Conservation (phyloP, 2,888 invertebrate species). For the Ophioninae sp. region DNA sequence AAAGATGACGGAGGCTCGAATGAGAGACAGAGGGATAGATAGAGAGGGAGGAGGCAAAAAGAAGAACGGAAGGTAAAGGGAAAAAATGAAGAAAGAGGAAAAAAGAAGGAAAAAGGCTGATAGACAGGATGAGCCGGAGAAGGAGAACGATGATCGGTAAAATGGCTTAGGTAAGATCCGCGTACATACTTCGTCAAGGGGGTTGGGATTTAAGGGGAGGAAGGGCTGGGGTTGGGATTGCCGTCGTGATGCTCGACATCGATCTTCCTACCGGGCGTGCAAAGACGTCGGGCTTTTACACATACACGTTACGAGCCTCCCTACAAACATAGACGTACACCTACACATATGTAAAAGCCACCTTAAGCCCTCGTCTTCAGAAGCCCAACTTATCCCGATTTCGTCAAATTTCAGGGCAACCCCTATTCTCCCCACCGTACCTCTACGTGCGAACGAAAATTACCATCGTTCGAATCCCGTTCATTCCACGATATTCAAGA, state of each 20-base stretch:
- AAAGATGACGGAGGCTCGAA: slow-evolving; percentile 15
- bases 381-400: slow-evolving; percentile 50
- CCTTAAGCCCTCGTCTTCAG: slow-evolving; percentile 39
- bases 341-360: not conserved
- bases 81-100: slow-evolving; percentile 40
- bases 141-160: slow-evolving; percentile 53
- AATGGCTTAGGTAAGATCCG: slow-evolving; percentile 50
- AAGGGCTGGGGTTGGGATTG: slow-evolving; percentile 5
- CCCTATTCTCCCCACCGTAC: not conserved
- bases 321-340: not conserved
- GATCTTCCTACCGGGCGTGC: slow-evolving; percentile 60
- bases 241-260: slow-evolving; percentile 64
- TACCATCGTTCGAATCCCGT: slow-evolving; percentile 31
- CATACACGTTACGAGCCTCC: not conserved
- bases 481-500: not conserved
- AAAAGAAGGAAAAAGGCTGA: not conserved
- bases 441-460: slow-evolving; percentile 49
- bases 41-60: slow-evolving; percentile 16
- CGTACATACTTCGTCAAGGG: slow-evolving; percentile 36
- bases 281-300: slow-evolving; percentile 31
- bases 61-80: slow-evolving; percentile 8
- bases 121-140: slow-evolving; percentile 10
- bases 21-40: not conserved
- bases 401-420: slow-evolving; percentile 45
- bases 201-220: not conserved